phyloP scores from a whole-genome alignment of 2,797 vertebrate genomes.

The Nasua narica region DNA sequence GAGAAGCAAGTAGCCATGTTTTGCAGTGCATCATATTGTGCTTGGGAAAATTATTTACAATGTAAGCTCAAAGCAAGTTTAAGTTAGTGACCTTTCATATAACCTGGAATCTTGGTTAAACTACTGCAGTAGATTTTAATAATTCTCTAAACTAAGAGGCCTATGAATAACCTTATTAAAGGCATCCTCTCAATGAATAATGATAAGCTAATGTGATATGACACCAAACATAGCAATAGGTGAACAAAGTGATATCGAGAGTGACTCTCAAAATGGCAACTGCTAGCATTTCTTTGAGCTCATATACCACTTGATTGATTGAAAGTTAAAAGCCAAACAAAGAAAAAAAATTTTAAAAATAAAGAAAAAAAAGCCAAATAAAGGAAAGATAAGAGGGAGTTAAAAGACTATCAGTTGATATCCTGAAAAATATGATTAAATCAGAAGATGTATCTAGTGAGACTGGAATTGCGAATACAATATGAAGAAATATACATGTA shows the following conservation, averaged over 20 bases:
- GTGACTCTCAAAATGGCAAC: not conserved
- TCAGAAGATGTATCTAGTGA: not conserved
- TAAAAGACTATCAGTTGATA: not conserved
- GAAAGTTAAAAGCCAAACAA: not conserved
- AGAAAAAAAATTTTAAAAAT: too few species aligned
- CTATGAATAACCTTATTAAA: not conserved
- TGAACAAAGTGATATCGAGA: not conserved
- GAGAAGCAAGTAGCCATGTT: not conserved
- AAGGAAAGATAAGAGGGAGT: not conserved
- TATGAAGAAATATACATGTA: not conserved
- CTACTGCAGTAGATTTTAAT: not conserved
- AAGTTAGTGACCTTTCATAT: not conserved
- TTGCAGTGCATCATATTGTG: not conserved
- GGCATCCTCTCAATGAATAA: not conserved
- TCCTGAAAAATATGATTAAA: not conserved
- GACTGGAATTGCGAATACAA: not conserved
- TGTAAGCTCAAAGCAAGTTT: not conserved
- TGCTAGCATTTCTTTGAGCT: not conserved
- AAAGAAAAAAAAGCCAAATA: not conserved
- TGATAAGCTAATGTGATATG: not conserved
- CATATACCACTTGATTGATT: not conserved
- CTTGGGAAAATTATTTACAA: not conserved
- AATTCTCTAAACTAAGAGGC: not conserved
- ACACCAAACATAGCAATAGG: not conserved
- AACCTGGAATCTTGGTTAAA: not conserved